phyloP scores from a whole-genome alignment of 2,888 invertebrate genomes.

The Macrosiphum euphorbiae region DNA sequence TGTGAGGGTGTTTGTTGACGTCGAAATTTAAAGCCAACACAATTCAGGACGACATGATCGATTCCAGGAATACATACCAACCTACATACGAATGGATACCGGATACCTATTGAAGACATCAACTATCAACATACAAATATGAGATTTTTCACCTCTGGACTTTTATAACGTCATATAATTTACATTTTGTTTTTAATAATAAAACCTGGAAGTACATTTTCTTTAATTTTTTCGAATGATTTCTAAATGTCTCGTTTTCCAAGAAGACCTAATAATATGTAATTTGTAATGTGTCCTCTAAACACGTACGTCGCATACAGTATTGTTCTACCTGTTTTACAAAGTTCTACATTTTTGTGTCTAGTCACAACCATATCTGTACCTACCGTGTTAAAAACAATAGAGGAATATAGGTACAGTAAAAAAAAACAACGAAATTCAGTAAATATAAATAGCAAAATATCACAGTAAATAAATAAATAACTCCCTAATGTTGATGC shows the following conservation, averaged over 20 bases:
- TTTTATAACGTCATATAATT: background rate
- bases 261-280: background rate
- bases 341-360: background rate
- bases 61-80: background rate
- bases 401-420: background rate
- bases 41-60: background rate
- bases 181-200: background rate
- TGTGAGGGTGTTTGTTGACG: background rate
- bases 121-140: too few relatives aligned
- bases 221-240: background rate
- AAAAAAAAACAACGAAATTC: background rate
- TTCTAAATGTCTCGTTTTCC: background rate
- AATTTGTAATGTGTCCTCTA: background rate
- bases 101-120: too few relatives aligned
- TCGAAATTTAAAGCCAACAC: background rate
- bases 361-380: background rate
- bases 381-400: background rate
- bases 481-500: background rate
- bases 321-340: background rate
- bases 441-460: background rate
- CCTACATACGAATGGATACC: background rate
- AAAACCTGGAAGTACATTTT: background rate
- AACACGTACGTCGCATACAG: background rate
- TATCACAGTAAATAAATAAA: background rate
- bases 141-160: too few relatives aligned